phyloP scores from a whole-genome alignment of 2,797 vertebrate species.

The Sebastes ruberrimus region DNA sequence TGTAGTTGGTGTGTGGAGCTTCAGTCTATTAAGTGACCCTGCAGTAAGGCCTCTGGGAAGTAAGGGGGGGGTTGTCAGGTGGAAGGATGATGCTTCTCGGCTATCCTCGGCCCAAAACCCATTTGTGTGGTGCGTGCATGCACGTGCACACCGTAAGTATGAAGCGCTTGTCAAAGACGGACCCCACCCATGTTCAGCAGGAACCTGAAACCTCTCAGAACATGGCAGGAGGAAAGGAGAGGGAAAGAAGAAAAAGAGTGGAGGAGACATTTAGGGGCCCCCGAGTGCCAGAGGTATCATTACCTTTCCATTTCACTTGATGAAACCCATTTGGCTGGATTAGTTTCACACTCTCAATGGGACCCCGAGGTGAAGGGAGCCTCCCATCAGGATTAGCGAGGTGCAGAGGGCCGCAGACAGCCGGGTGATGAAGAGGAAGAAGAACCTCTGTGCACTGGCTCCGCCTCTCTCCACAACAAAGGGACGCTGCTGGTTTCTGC shows the following conservation, averaged over 20 bases:
- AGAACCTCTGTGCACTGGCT: constrained; percentile 13
- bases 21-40: constrained; percentile 59
- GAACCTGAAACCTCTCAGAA: constrained; percentile 52
- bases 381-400: constrained; percentile 47
- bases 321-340: constrained; percentile 75
- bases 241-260: constrained; percentile 31
- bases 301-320: constrained; percentile 71
- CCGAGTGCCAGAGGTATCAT: constrained; percentile 64
- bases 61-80: constrained; percentile 53
- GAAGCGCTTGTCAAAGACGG: constrained; percentile 22
- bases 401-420: constrained; percentile 30
- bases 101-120: background rate
- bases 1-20: constrained; percentile 37
- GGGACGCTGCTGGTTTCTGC: constrained; percentile 37
- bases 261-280: constrained; percentile 54
- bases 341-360: constrained; percentile 69
- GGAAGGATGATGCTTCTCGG: constrained; percentile 58
- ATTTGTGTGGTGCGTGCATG: constrained; percentile 4
- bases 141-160: background rate
- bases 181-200: constrained; percentile 36
- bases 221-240: constrained; percentile 22
- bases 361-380: constrained; percentile 57
- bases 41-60: constrained; percentile 57
- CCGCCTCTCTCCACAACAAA: constrained; percentile 35
- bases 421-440: constrained; percentile 36